Conservation (phyloP, 92 coral and sea anemone species). For the Phenganax marumi region DNA sequence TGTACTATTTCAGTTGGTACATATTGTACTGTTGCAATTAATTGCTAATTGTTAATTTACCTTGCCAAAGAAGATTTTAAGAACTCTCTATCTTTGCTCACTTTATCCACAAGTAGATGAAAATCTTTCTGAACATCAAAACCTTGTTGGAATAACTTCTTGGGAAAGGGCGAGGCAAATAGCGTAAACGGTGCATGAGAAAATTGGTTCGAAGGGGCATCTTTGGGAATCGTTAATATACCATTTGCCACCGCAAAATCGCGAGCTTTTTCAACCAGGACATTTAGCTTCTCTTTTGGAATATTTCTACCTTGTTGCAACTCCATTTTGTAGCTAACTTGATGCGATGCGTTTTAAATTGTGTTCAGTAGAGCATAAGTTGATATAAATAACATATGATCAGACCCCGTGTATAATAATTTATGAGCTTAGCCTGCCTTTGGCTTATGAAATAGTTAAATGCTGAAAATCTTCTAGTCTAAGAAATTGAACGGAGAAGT, state of each 20-base stretch:
- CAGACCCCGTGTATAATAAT: not conserved
- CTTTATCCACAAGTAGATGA: constrained; percentile 74
- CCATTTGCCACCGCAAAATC: constrained; percentile 57
- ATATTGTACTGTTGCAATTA: no score
- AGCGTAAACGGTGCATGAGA: constrained; percentile 82
- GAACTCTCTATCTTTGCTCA: constrained; percentile 83
- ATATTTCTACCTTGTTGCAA: constrained; percentile 13
- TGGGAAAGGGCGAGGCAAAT: constrained; percentile 74
- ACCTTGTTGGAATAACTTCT: constrained; percentile 64
- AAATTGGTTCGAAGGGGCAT: constrained; percentile 20
- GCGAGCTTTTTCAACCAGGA: constrained; percentile 43
- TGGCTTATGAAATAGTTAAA: no score
- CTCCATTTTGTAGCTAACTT: constrained; percentile 5
- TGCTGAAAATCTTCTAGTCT: no score
- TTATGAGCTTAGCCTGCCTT: no score
- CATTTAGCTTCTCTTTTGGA: constrained; percentile 22
- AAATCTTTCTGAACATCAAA: constrained; percentile 78
- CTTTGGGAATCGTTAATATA: constrained; percentile 48
- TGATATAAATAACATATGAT: not conserved
- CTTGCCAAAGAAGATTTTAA: constrained; percentile 73
- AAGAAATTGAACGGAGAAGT: no score
- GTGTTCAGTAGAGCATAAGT: not conserved
- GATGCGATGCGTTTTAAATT: not conserved
- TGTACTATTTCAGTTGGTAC: no score
- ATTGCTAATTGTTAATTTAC: constrained; percentile 39